Conservation (phyloP, 2,888 invertebrate species). For the Dolichopus griseipennis region DNA sequence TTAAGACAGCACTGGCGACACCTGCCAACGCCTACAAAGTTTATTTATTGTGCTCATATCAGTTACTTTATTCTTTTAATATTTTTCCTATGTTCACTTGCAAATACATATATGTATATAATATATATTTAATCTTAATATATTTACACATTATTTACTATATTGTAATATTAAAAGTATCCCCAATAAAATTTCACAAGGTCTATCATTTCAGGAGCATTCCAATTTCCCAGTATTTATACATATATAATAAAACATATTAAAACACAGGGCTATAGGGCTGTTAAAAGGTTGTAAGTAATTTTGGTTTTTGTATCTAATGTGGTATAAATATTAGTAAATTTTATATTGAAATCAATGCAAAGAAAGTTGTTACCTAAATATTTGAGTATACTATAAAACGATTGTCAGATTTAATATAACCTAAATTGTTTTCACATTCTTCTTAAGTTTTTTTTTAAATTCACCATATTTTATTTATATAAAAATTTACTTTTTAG, state of each 20-base stretch:
- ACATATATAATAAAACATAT: no score
- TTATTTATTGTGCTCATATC: slow-evolving; percentile 40
- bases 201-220: neutral
- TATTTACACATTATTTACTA: neutral
- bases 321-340: neutral
- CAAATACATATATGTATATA: neutral
- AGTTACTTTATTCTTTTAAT: neutral
- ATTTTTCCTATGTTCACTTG: neutral
- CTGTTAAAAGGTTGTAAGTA: no score
- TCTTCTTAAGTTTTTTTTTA: no score
- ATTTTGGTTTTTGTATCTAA: neutral
- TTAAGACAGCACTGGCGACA: slow-evolving; percentile 45
- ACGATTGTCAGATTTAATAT: neutral
- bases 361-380: neutral
- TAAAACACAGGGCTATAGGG: no score
- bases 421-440: neutral
- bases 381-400: neutral
- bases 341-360: neutral
- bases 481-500: neutral
- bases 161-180: neutral
- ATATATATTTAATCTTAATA: no score
- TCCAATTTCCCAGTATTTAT: neutral
- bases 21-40: slow-evolving; percentile 46
- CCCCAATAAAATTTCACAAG: neutral
- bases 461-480: no score